phyloP scores from a whole-genome alignment of 2,797 vertebrate genomes.

The Pseudopleuronectes americanus region DNA sequence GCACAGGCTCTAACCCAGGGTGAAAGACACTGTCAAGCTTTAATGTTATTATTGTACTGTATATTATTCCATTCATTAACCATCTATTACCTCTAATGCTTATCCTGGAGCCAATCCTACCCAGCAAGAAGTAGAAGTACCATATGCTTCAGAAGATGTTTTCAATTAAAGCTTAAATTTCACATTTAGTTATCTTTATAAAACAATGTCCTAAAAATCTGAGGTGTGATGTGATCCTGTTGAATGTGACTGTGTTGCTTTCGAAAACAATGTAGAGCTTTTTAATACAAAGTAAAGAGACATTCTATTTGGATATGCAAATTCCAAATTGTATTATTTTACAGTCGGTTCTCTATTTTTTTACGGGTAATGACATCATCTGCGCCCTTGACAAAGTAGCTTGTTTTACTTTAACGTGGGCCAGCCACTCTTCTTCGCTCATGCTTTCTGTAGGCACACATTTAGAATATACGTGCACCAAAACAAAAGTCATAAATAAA shows the following conservation, averaged over 20 bases:
- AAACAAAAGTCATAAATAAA: slow-evolving; percentile 17
- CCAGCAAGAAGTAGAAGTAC: neutral
- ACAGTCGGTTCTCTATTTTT: slow-evolving; percentile 19
- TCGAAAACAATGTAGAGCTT: neutral
- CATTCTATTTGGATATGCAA: slow-evolving; percentile 40
- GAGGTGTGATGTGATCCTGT: neutral
- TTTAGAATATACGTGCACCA: slow-evolving; percentile 90
- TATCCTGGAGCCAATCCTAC: too few relatives aligned
- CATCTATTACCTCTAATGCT: too few relatives aligned
- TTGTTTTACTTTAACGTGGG: slow-evolving; percentile 77
- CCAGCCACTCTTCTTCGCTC: slow-evolving; percentile 87
- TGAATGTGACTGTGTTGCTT: neutral
- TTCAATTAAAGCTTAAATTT: too few relatives aligned
- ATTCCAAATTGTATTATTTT: slow-evolving; percentile 61
- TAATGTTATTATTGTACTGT: neutral
- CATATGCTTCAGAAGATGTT: too few relatives aligned
- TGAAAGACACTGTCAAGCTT: neutral
- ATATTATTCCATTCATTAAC: too few relatives aligned
- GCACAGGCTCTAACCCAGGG: neutral
- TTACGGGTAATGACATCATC: slow-evolving; percentile 3
- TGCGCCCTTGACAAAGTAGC: slow-evolving; percentile 8
- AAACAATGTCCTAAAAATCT: too few relatives aligned
- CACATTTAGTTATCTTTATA: too few relatives aligned
- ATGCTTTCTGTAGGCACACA: slow-evolving; percentile 92
- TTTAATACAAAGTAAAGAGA: slow-evolving; percentile 15